Evolutionary conservation across 1,140 invertebrate genomes (phyloP), one percentile per base, ranked within the genome.

Genomic region (Stenopsyche tienmushanensis): DNA sequence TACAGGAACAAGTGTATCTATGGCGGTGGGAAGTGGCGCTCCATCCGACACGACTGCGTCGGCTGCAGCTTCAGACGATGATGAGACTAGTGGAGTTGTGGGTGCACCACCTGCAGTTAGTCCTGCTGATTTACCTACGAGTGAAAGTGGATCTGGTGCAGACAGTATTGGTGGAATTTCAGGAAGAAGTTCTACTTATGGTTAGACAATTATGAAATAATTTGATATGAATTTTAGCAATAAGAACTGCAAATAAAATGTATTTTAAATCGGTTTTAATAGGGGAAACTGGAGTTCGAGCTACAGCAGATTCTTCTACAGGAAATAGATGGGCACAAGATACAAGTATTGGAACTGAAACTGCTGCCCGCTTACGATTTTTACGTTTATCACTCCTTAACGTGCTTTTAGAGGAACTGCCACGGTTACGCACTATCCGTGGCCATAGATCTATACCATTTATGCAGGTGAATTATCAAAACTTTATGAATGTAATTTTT

Each of bases 91-190:
- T 93, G 26, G 94, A 93, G 2, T 96, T 93, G 42, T 21, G n/a
- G 57, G 42, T 1, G 94, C 96, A 78, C 93, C 92, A 52, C 84
- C 93, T 66, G 96, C 93, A 10, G 26, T 42, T 3, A 96, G 93
- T 0, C 89, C 84, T 72, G 85, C 84, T 68, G 89, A 90, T 59
- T 90, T 88, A 63, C 86, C 83, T 7, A 83, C 83, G 34, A 93
- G 90, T 34, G 93, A 95, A 75, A 93, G 91, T 77, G 92, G 91
- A 54, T 95, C 92, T 76, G 93, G 90, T 41, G 91, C 91, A 42
- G 93, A 94, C 73, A 94, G 91, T 72, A 92, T 94, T 69, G 92
- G 91, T 45, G 92, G 93, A n/a, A 90, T 93, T 66, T 94, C 92
- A 13, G 93, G 93, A 24, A 83, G 92, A 26, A 94, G 92, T 78